A percentile compares a stretch with the other conserved stretches of the same genome.
Conservation (phyloP, 2,888 invertebrate genomes). For the Rhogogaster chlorosoma region DNA sequence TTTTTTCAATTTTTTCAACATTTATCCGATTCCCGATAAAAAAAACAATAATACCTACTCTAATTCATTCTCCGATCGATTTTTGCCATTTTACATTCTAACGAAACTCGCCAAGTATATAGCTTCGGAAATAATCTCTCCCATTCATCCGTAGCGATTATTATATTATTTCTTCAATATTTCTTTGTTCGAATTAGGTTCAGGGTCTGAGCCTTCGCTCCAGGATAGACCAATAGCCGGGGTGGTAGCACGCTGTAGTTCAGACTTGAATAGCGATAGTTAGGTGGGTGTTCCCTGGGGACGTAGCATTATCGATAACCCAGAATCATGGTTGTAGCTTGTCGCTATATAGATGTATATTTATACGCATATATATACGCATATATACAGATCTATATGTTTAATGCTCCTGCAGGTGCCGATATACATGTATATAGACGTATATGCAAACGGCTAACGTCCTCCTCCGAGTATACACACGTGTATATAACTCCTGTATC, state of each 20-base stretch:
- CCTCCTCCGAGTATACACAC: neutral
- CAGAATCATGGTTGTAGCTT: constrained; percentile 63
- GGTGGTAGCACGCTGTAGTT: constrained; percentile 40
- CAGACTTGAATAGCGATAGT: constrained; percentile 51
- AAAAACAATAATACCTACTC: too few species aligned
- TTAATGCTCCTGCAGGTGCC: constrained; percentile 22
- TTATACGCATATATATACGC: neutral
- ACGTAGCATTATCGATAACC: constrained; percentile 66
- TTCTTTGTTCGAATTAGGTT: neutral
- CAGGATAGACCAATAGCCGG: constrained; percentile 18
- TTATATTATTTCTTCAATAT: neutral
- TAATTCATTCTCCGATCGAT: too few species aligned
- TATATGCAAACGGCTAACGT: constrained; percentile 22
- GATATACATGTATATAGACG: neutral
- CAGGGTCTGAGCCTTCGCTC: constrained; percentile 20
- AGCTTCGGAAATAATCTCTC: neutral
- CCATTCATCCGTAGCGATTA: neutral
- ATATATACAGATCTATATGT: constrained; percentile 17
- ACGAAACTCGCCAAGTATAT: neutral
- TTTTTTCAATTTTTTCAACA: too few species aligned
- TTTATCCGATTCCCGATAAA: too few species aligned
- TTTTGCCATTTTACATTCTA: too few species aligned
- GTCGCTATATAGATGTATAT: constrained; percentile 1
- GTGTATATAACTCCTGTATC: neutral
- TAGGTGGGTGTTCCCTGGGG: constrained; percentile 54